Evolutionary conservation across 2,113 vertebrate genomes (phyloP).

Genomic region (Otis tarda): DNA sequence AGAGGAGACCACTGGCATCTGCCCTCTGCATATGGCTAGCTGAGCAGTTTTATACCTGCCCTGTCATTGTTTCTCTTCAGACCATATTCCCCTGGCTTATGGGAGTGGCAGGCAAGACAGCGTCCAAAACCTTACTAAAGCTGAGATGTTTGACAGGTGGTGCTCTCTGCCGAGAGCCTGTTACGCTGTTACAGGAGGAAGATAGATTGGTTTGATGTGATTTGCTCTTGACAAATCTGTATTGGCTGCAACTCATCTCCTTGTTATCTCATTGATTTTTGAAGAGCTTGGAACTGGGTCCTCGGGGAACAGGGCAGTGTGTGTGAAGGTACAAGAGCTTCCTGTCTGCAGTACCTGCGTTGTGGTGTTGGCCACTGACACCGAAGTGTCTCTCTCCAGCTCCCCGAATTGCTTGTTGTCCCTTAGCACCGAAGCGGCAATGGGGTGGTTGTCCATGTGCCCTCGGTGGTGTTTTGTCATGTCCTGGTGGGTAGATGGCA

Average conservation of each 20-base stretch:
- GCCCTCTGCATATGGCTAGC: not conserved
- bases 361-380: not conserved
- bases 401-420: not conserved
- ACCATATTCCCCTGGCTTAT: not conserved
- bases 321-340: not conserved
- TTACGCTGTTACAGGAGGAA: not conserved
- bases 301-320: not conserved
- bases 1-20: not conserved
- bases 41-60: not conserved
- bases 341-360: accelerated
- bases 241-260: constrained; percentile 61
- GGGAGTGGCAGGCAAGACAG: not conserved
- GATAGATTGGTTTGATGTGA: constrained; percentile 37
- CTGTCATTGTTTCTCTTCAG: not conserved
- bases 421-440: not conserved
- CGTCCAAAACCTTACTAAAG: not conserved
- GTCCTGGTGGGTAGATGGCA: not conserved
- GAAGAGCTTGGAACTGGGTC: constrained; percentile 15
- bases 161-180: not conserved
- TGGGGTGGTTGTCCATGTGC: not conserved
- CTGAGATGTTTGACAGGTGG: not conserved
- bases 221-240: constrained; percentile 53
- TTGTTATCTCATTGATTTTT: constrained; percentile 59
- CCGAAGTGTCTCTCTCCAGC: not conserved
- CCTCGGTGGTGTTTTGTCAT: not conserved